phyloP scores from a whole-genome alignment of 2,797 vertebrate species.

The Emydoidea blandingii region DNA sequence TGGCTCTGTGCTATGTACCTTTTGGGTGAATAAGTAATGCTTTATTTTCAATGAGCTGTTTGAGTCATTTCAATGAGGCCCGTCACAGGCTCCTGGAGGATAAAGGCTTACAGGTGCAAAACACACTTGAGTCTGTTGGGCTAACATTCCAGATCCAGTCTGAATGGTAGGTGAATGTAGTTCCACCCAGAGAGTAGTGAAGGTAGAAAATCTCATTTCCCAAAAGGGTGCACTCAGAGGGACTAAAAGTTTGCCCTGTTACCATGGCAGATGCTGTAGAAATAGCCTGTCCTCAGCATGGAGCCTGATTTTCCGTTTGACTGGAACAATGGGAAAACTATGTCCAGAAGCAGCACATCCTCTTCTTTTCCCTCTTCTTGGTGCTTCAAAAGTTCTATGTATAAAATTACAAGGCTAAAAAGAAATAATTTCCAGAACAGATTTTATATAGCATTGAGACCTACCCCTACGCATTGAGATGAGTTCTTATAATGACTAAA shows the following conservation, averaged over 20 bases:
- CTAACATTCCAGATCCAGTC: too few species aligned
- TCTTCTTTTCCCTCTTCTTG: not conserved
- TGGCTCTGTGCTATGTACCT: not conserved
- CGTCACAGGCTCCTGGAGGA: not conserved
- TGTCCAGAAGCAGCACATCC: not conserved
- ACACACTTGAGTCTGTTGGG: not conserved
- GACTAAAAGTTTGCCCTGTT: too few species aligned
- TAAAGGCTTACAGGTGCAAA: not conserved
- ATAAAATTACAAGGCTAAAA: not conserved
- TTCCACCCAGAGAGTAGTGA: too few species aligned
- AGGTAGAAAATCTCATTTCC: too few species aligned
- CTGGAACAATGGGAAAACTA: not conserved
- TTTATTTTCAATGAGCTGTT: not conserved
- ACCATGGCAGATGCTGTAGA: too few species aligned
- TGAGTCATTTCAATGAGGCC: not conserved
- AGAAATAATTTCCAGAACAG: not conserved
- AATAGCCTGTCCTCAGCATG: not conserved
- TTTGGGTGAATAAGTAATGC: not conserved
- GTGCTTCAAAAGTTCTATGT: not conserved
- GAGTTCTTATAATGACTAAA: not conserved
- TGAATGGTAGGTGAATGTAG: too few species aligned
- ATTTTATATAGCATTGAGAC: not conserved
- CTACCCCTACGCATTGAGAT: not conserved
- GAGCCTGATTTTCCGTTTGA: not conserved
- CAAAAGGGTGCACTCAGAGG: too few species aligned